phyloP scores from a whole-genome alignment of 2,888 invertebrate species.

The Steinernema scapterisci region DNA sequence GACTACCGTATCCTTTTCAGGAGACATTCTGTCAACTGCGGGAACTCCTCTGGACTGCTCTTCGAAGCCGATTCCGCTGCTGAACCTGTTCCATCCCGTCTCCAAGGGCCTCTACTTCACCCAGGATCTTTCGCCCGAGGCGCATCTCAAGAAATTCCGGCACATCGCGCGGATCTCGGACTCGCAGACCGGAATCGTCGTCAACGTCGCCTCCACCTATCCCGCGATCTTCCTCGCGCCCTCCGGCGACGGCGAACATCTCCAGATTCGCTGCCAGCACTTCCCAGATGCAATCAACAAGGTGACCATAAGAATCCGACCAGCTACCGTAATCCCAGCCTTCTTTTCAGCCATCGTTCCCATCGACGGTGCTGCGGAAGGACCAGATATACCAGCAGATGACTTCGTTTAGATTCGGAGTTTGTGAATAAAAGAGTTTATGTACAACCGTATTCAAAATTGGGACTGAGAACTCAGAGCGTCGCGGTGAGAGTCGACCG shows the following conservation, averaged over 20 bases:
- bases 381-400: constrained; percentile 29
- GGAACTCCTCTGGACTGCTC: constrained; percentile 4
- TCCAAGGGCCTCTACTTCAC: constrained; percentile 4
- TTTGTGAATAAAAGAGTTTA: constrained; percentile 2
- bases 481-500: background rate
- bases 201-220: constrained; percentile 22
- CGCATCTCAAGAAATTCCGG: constrained; percentile 20
- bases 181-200: background rate
- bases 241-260: background rate
- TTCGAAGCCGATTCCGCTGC: background rate
- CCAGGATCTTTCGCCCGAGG: constrained; percentile 15
- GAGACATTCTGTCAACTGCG: background rate
- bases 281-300: constrained; percentile 28
- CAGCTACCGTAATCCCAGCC: background rate
- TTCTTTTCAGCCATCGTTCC: constrained; percentile 4
- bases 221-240: constrained; percentile 9
- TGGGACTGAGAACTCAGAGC: background rate
- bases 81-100: background rate
- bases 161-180: constrained; percentile 5
- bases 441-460: background rate
- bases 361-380: background rate
- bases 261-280: background rate
- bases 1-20: background rate
- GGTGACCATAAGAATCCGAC: background rate
- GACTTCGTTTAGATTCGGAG: constrained; percentile 16